A percentile compares a stretch with the other conserved stretches of the same genome.
Evolutionary conservation across 2,113 vertebrate genomes (phyloP).

Genomic region (Nothocercus nigrocapillus): DNA sequence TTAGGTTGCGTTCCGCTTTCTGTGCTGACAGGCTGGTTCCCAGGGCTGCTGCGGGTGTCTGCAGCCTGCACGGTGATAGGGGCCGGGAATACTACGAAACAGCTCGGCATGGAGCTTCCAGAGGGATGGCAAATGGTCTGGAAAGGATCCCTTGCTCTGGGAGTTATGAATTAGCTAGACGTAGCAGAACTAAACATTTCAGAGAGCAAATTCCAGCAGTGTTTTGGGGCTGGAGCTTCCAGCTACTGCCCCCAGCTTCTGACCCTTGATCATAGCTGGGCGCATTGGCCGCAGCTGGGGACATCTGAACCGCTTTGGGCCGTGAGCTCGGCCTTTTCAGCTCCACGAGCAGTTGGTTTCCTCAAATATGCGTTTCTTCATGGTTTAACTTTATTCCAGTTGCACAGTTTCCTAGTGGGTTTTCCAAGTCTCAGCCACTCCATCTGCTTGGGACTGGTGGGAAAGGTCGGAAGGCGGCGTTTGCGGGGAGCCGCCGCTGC

Average conservation of each 20-base stretch:
- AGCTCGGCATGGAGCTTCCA: neutral
- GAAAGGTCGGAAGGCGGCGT: neutral
- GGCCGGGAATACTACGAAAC: neutral
- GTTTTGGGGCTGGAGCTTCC: constrained; percentile 47
- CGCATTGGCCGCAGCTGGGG: neutral
- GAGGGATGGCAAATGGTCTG: neutral
- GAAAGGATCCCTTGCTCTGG: neutral
- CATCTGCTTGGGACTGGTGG: accelerated
- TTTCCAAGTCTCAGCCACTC: neutral
- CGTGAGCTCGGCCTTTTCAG: neutral
- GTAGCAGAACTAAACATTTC: neutral
- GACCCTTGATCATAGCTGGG: neutral
- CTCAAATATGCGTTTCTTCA: neutral
- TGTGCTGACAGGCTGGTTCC: neutral
- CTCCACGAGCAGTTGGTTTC: neutral
- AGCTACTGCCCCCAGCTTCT: neutral
- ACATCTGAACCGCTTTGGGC: neutral
- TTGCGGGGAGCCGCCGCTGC: neutral
- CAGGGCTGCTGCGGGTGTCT: neutral
- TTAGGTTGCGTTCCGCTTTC: neutral
- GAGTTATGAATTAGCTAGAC: neutral
- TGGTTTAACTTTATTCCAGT: neutral
- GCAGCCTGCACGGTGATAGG: neutral
- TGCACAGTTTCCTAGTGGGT: neutral
- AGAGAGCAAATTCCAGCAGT: neutral